Evolutionary conservation across 2,797 vertebrate species (phyloP).

Genomic region (Crypturellus tataupa): DNA sequence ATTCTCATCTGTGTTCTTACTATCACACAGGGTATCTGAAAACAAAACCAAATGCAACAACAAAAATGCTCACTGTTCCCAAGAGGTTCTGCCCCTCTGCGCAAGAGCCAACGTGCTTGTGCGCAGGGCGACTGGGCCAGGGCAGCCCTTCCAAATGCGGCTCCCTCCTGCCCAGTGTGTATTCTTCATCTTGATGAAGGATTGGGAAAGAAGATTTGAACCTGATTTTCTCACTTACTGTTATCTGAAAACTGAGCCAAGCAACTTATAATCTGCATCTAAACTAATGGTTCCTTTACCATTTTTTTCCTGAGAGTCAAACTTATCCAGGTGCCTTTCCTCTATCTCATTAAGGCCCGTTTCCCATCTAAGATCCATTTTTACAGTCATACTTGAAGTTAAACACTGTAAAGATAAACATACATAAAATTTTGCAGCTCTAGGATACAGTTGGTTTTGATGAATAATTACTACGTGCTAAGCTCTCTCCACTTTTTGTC

Average conservation of each 20-base stretch:
- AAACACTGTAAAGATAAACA: neutral
- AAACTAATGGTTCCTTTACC: neutral
- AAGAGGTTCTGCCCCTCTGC: neutral
- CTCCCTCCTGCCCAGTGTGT: neutral
- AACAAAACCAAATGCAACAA: neutral
- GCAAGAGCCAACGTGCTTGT: neutral
- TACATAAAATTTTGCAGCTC: neutral
- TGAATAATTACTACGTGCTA: neutral
- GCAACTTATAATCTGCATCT: neutral
- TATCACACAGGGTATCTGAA: neutral
- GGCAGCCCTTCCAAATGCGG: neutral
- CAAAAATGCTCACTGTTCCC: neutral
- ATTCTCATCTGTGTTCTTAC: neutral
- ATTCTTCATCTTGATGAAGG: neutral
- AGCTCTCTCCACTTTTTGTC: neutral
- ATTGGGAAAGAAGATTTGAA: neutral
- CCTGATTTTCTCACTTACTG: neutral
- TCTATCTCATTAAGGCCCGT: neutral
- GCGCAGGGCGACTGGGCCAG: neutral
- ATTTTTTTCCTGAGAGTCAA: neutral
- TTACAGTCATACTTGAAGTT: neutral
- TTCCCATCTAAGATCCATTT: neutral
- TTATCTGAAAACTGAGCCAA: neutral
- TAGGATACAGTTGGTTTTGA: neutral
- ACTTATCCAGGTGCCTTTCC: neutral